Evolutionary conservation across 2,797 vertebrate genomes (phyloP), one percentile per base, ranked within the genome.

Genomic region (Synaphobranchus kaupii): DNA sequence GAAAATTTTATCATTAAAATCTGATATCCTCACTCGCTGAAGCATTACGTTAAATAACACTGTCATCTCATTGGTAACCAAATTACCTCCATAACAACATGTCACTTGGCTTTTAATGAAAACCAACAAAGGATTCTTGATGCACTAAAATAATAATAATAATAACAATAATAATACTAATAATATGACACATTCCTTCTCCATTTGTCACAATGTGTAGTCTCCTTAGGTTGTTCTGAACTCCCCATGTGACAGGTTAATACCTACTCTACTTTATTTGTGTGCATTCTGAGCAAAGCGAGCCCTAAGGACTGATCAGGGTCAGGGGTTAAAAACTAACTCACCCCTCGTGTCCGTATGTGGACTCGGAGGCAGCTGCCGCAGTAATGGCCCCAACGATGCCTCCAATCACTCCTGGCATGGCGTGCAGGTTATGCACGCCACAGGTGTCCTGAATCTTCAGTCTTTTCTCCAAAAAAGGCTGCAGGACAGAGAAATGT

Each of bases 371-470:
- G 82, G 98, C 97, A 0, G 93, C 92, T 2, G 98, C 97, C 0
- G 97, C 98, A 0, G 97, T 97, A 89, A 99, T 95, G 1, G 98
- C 98, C 0, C 99, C 99, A 76, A 98, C 98, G 3, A 99, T 97
- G 87, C 97, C 97, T 0, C 99, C 99, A 25, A 99, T 96, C 83
- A 99, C 88, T 31, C 98, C 99, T 0, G 99, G 99, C 93, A 99
- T 96, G 84, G 94, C 99, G 0, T 99, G 99, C 34, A 99, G 96
- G 93, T 99, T 99, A 93, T 99, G 97, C 90, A 99, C 93, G 60
- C 99, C 99, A 66, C 98, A 99, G 0, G 98, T 99, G 91, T 99
- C 99, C 88, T 99, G 99, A 91, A 99, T 97, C 87, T 95, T 96
- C 78, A 99, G 89, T 86, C 91, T 88, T 86, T 97, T 96, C 84